phyloP scores from a whole-genome alignment of 1,140 invertebrate species.

The Myzus persicae region DNA sequence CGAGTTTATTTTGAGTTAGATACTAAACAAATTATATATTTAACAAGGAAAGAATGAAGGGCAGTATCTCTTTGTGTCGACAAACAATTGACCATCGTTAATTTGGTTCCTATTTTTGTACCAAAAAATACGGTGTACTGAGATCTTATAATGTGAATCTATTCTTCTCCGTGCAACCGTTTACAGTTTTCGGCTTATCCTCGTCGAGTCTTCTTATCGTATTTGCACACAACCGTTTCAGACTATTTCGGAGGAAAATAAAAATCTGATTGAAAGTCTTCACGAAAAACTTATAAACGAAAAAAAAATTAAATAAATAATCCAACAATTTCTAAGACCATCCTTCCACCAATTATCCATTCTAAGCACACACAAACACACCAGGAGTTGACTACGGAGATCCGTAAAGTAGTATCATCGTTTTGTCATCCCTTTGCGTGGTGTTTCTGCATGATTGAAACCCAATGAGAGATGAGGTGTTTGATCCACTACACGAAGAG shows the following conservation, averaged over 20 bases:
- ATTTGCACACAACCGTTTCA: not conserved
- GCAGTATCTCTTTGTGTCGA: not conserved
- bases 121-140: not conserved
- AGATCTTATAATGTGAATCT: slow-evolving; percentile 37
- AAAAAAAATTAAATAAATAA: not conserved
- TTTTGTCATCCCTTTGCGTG: not conserved
- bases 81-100: not conserved
- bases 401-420: not conserved
- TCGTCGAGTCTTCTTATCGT: not conserved
- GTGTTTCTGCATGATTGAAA: slow-evolving; percentile 20
- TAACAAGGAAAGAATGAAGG: not conserved
- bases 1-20: not conserved
- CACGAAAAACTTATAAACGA: not conserved
- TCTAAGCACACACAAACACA: not conserved
- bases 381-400: not conserved
- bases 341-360: not conserved
- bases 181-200: not conserved
- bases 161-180: not conserved
- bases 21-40: not conserved
- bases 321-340: not conserved
- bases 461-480: slow-evolving; percentile 29
- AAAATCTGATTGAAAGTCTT: slow-evolving; percentile 21
- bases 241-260: not conserved
- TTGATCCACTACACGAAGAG: not conserved
- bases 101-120: not conserved